These are phyloP conservation scores for Mustelus asterias DNA, from an alignment of 2,113 vertebrate genomes.

Conservation along the genomic window DNA sequence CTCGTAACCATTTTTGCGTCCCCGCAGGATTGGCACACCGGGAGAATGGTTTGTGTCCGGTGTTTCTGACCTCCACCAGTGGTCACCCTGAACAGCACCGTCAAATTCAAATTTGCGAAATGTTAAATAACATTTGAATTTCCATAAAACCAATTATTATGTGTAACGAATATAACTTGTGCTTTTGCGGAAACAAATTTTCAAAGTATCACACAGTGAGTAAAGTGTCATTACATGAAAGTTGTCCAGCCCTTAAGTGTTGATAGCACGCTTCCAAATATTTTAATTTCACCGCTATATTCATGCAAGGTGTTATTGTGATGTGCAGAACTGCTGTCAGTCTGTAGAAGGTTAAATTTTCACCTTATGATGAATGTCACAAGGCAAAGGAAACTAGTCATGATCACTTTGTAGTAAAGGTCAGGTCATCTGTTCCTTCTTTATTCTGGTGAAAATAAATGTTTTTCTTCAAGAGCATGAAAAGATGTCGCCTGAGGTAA, in stretches of 20 bases:
- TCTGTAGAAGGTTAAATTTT: not conserved
- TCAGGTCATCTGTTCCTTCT: conserved; percentile 11
- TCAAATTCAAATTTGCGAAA: not conserved
- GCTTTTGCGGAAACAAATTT: not conserved
- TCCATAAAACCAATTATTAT: not conserved
- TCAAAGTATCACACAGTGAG: not conserved
- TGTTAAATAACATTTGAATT: not conserved
- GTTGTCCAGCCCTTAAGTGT: not conserved
- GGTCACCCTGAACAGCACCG: not conserved
- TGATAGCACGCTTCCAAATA: not conserved
- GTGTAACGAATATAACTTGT: not conserved
- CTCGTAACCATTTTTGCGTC: not conserved
- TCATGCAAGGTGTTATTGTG: not conserved
- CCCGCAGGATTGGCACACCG: not conserved
- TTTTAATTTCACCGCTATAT: not conserved
- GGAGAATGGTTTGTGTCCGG: not conserved
- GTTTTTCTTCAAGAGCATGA: conserved; percentile 1
- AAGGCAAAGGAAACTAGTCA: not conserved
- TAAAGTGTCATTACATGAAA: not conserved
- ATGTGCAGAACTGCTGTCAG: not conserved
- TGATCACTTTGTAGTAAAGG: not conserved
- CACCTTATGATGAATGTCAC: not conserved
- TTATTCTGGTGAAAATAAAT: not conserved
- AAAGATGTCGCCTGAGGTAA: not conserved
- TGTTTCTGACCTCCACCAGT: not conserved